Evolutionary conservation across 2,888 invertebrate species (phyloP).

Genomic region (Neocrepidodera transversa): DNA sequence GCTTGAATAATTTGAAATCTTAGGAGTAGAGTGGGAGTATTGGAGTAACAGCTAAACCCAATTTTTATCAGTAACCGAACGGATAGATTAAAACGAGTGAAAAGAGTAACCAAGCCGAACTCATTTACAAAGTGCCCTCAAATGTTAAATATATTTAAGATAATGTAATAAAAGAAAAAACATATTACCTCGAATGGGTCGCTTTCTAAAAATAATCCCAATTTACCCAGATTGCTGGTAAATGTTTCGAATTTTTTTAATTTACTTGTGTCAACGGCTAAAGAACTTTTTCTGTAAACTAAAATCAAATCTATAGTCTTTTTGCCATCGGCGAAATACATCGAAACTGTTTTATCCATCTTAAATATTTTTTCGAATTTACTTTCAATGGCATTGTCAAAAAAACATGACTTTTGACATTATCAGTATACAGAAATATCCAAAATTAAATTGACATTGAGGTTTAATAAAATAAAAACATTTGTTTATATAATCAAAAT

Average conservation of each 20-base stretch:
- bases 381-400: background rate
- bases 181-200: slow-evolving; percentile 46
- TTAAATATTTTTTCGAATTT: background rate
- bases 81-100: no score
- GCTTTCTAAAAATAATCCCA: slow-evolving; percentile 49
- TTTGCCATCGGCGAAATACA: slow-evolving; percentile 31
- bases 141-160: no score
- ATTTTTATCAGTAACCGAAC: no score
- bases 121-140: no score
- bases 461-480: background rate
- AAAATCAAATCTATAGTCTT: slow-evolving; percentile 43
- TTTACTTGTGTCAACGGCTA: slow-evolving; percentile 24
- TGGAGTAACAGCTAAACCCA: no score
- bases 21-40: no score
- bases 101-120: no score
- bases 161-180: no score
- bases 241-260: slow-evolving; percentile 41
- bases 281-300: slow-evolving; percentile 38
- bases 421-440: no score
- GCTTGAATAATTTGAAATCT: background rate
- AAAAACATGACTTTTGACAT: background rate
- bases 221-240: slow-evolving; percentile 45
- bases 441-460: background rate
- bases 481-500: no score
- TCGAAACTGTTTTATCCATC: background rate